phyloP scores from a whole-genome alignment of 1,140 invertebrate species.

The Rhyacophila brunnea region DNA sequence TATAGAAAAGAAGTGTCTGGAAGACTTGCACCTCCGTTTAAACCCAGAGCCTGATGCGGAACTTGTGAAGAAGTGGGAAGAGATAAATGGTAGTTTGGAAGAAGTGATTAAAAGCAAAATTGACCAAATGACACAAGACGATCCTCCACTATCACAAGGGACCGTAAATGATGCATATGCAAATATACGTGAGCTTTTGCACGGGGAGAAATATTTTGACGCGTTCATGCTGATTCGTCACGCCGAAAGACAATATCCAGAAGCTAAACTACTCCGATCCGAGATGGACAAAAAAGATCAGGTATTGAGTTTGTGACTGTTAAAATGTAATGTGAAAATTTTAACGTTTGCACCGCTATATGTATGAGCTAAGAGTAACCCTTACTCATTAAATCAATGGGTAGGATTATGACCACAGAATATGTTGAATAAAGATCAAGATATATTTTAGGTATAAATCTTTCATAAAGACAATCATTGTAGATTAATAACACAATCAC shows the following conservation, averaged over 20 bases:
- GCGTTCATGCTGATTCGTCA: constrained; percentile 50
- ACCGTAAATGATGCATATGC: constrained; percentile 48
- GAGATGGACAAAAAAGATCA: constrained; percentile 53
- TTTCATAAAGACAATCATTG: too few species aligned
- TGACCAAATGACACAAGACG: constrained; percentile 48
- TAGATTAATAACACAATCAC: too few species aligned
- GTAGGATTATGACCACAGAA: too few species aligned
- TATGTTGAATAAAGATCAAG: too few species aligned
- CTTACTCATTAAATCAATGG: too few species aligned
- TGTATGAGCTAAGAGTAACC: too few species aligned
- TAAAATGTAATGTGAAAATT: too few species aligned
- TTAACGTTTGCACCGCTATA: too few species aligned
- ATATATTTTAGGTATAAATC: too few species aligned
- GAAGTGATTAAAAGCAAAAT: constrained; percentile 46
- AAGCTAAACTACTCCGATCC: constrained; percentile 48
- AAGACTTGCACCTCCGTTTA: constrained; percentile 56
- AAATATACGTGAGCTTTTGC: constrained; percentile 43
- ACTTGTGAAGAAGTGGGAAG: constrained; percentile 47
- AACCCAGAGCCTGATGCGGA: constrained; percentile 47
- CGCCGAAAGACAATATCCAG: constrained; percentile 48
- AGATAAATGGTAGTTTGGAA: constrained; percentile 45
- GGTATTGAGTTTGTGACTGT: too few species aligned
- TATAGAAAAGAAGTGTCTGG: constrained; percentile 58
- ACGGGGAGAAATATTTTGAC: constrained; percentile 47
- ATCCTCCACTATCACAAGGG: constrained; percentile 46